Evolutionary conservation across 2,888 invertebrate species (phyloP).

Genomic region (Tethea ocularis): DNA sequence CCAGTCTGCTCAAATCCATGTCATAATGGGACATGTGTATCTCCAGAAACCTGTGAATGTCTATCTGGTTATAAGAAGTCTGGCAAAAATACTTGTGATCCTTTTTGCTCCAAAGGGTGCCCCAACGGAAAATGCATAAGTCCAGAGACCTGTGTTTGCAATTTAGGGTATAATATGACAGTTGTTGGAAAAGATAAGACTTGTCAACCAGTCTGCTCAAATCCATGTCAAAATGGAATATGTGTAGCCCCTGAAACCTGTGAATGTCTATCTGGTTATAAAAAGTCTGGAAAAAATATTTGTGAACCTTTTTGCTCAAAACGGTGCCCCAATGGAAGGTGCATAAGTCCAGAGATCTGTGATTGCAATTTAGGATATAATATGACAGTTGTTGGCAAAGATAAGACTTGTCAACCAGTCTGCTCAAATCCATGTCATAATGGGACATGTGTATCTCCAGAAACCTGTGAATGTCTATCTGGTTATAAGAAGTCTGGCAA

Average conservation of each 20-base stretch:
- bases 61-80: constrained; percentile 16
- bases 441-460: constrained; percentile 26
- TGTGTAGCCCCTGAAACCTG: too few relatives aligned
- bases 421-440: not conserved
- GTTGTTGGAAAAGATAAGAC: too few relatives aligned
- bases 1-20: not conserved
- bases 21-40: constrained; percentile 17
- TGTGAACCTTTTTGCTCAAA: constrained; percentile 25
- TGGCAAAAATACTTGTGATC: constrained; percentile 17
- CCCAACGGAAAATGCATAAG: too few relatives aligned
- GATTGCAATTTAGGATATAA: constrained; percentile 4
- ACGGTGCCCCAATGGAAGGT: constrained; percentile 26
- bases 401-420: not conserved
- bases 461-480: constrained; percentile 18
- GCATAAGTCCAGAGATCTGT: constrained; percentile 27
- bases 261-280: constrained; percentile 17
- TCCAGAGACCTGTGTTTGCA: too few relatives aligned
- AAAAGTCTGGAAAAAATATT: constrained; percentile 15
- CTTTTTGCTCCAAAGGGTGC: too few relatives aligned
- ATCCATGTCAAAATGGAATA: too few relatives aligned
- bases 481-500: constrained; percentile 17
- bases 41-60: constrained; percentile 25
- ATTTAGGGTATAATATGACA: constrained; percentile 6
- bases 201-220: too few relatives aligned
- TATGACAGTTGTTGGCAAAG: constrained; percentile 1